Percentiles rank a stretch among this genome's conserved stretches.
These are phyloP conservation scores for Thamnophis sirtalis DNA, from an alignment of 2,113 vertebrate genomes.

Conservation along the genomic window DNA sequence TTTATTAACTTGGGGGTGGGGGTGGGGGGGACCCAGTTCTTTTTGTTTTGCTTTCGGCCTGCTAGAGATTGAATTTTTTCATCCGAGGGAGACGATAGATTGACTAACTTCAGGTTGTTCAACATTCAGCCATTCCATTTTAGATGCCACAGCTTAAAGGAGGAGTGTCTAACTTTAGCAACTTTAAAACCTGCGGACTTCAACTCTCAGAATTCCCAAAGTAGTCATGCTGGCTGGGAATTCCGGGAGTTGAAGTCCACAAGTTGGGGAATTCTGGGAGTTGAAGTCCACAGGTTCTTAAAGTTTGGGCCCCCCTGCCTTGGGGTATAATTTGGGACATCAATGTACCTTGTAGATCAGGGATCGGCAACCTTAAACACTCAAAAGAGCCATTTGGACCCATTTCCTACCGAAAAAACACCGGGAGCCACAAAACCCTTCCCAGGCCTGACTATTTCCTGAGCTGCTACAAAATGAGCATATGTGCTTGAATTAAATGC, in stretches of 20 bases:
- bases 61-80: not conserved
- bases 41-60: not conserved
- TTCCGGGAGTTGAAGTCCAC: not conserved
- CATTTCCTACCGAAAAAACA: no score
- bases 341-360: not conserved
- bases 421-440: no score
- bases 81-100: not conserved
- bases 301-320: not conserved
- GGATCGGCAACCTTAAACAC: no score
- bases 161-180: not conserved
- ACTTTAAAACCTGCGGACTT: not conserved
- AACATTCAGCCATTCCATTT: not conserved
- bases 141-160: not conserved
- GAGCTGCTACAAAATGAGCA: no score
- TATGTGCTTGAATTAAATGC: no score
- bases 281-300: not conserved
- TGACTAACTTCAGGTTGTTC: not conserved
- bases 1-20: not conserved
- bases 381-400: no score
- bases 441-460: no score
- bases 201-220: not conserved
- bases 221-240: not conserved
- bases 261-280: not conserved
- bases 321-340: not conserved
- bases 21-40: not conserved